Base-by-base conservation (phyloP, 2,113 vertebrate genomes). In the Xiphorhynchus elegans region DNA sequence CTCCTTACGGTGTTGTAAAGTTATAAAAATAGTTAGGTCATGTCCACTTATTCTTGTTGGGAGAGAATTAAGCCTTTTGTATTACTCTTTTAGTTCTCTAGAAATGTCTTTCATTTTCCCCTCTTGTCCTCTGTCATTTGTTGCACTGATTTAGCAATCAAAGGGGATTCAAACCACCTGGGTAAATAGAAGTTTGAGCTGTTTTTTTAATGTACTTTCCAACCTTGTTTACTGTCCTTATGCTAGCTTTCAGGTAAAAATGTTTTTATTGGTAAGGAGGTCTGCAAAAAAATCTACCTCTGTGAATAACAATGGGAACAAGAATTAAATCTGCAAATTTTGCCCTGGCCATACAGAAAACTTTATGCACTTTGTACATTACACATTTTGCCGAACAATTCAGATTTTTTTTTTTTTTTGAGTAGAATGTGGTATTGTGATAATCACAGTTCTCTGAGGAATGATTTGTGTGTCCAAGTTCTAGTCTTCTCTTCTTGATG, bases 131-230 rank as follows among this genome's bases (percentile, higher is more conserved):
- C 52, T 84, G 77, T 87, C 77, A 83, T 91, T 93, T 82, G 18
- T 16, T 78, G 40, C 66, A 40, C 23, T 75, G 80, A 84, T 90
- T 95, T 90, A 80, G 33, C 24, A 89, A 74, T 58, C 84, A 93
- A 89, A 95, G 10, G 60, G 13, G 31, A 94, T 94, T 94, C 87
- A 87, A 92, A 93, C 26, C 68, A 92, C 76, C 26, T 87, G 64
- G 8, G 37, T 87, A 95, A 96, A 95, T 26, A 89, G 31, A 84
- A 42, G 47, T 66, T 83, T 64, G 52, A 85, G 62, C 50, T 21
- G 1, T 2, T 89, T 81, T 76, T 73, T 18, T 3, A 87, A 88
- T 46, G 59, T 39, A 33, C 19, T 88, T 87, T 77, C 63, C 55
- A 76, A 50, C 23, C 28, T 80, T 90, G 67, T 90, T 95, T 83